phyloP scores from a whole-genome alignment of 1,140 invertebrate genomes.

The Zaprionus kolodkinae region DNA sequence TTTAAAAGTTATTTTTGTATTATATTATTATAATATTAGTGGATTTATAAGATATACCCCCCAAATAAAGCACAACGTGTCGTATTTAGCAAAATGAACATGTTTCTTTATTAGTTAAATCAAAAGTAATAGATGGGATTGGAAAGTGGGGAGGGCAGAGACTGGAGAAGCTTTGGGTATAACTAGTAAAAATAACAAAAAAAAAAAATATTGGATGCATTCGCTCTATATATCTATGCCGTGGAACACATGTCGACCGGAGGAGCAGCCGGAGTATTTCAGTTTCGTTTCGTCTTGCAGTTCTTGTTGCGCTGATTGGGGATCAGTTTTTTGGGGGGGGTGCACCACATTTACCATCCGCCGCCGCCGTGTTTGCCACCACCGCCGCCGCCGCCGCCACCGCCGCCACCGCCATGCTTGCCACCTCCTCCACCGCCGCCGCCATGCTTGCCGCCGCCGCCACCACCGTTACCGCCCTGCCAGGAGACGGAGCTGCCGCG shows the following conservation, averaged over 20 bases:
- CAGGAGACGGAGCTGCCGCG: constrained; percentile 59
- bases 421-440: constrained; percentile 33
- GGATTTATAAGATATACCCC: not conserved
- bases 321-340: not conserved
- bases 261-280: constrained; percentile 43
- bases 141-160: constrained; percentile 15
- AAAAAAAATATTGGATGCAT: constrained; percentile 20
- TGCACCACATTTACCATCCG: constrained; percentile 49
- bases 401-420: constrained; percentile 52
- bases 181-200: constrained; percentile 33
- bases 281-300: constrained; percentile 31
- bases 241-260: constrained; percentile 52
- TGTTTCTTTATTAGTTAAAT: constrained; percentile 56
- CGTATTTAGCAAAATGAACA: constrained; percentile 24
- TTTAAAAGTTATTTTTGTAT: no score
- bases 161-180: constrained; percentile 38
- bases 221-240: constrained; percentile 44
- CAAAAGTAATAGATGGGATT: constrained; percentile 8
- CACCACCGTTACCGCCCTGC: constrained; percentile 31
- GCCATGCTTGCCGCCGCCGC: constrained; percentile 32
- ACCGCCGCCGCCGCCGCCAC: constrained; percentile 28
- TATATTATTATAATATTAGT: not conserved
- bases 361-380: constrained; percentile 58
- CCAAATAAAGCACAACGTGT: not conserved
- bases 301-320: constrained; percentile 14